These are phyloP conservation scores for Ochotona princeps DNA, from an alignment of 2,113 vertebrate species.

Conservation along the genomic window DNA sequence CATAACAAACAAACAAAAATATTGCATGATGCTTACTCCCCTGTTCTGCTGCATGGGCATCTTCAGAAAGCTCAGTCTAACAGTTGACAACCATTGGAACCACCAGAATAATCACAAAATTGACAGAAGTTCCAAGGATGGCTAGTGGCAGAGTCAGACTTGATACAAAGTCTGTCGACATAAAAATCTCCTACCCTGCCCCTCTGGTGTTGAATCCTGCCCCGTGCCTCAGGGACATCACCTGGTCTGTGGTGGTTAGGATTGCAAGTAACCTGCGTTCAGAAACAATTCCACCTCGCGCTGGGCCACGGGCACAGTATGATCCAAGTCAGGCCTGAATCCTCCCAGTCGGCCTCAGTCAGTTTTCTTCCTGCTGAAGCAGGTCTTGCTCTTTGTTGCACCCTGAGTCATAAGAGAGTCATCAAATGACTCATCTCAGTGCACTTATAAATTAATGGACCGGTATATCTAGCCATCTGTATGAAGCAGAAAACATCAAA, in stretches of 20 bases:
- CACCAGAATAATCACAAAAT: neutral
- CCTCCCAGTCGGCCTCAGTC: neutral
- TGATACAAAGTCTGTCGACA: too few species aligned
- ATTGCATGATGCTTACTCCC: too few species aligned
- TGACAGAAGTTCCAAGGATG: neutral
- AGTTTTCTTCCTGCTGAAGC: neutral
- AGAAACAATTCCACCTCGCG: neutral
- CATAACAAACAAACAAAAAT: neutral
- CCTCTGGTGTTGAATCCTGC: neutral
- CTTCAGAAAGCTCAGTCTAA: neutral
- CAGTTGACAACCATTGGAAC: neutral
- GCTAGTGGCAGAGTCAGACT: neutral
- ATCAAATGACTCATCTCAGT: neutral
- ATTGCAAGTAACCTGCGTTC: neutral
- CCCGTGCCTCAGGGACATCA: neutral
- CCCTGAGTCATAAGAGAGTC: neutral
- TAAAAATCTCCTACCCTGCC: neutral
- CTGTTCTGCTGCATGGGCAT: neutral
- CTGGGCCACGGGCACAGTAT: neutral
- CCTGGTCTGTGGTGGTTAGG: neutral
- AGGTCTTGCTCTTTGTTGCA: neutral
- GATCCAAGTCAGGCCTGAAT: neutral
- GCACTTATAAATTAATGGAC: neutral
- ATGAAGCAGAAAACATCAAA: neutral
- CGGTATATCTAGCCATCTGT: neutral